phyloP scores from a whole-genome alignment of 37 sponge, comb jelly and placozoan species.

The Halichondria panicea region DNA sequence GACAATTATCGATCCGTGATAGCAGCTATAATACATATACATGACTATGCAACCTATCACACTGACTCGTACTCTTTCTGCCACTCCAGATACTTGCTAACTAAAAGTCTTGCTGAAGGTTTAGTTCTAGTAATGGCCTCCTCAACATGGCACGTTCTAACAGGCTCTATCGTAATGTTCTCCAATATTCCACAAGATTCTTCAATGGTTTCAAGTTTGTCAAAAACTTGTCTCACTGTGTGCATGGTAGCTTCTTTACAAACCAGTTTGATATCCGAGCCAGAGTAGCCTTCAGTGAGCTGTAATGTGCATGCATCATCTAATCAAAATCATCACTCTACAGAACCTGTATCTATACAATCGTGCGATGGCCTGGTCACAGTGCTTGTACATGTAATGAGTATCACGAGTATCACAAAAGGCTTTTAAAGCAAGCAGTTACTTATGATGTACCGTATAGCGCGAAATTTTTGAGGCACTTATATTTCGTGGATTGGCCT shows the following conservation, averaged over 20 bases:
- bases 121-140: constrained; percentile 88
- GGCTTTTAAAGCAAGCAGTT: too few species aligned
- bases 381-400: too few species aligned
- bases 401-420: too few species aligned
- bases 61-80: constrained; percentile 91
- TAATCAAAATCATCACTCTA: too few species aligned
- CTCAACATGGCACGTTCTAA: constrained; percentile 80
- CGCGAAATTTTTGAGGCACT: too few species aligned
- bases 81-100: constrained; percentile 79
- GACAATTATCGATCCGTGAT: too few species aligned
- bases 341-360: too few species aligned
- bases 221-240: constrained; percentile 88
- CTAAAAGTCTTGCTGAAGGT: constrained; percentile 84
- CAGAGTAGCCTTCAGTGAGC: constrained; percentile 97
- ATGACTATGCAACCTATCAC: constrained; percentile 27
- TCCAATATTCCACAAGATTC: constrained; percentile 24
- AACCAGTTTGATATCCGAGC: constrained; percentile 92
- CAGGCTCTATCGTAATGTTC: constrained; percentile 75
- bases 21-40: too few species aligned
- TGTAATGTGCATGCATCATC: too few species aligned
- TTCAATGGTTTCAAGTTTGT: constrained; percentile 33
- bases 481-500: too few species aligned
- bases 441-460: too few species aligned
- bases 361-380: too few species aligned
- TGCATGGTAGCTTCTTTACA: constrained; percentile 99